Base-by-base conservation (phyloP, 2,888 invertebrate species). In the Malthinus seriepunctatus region DNA sequence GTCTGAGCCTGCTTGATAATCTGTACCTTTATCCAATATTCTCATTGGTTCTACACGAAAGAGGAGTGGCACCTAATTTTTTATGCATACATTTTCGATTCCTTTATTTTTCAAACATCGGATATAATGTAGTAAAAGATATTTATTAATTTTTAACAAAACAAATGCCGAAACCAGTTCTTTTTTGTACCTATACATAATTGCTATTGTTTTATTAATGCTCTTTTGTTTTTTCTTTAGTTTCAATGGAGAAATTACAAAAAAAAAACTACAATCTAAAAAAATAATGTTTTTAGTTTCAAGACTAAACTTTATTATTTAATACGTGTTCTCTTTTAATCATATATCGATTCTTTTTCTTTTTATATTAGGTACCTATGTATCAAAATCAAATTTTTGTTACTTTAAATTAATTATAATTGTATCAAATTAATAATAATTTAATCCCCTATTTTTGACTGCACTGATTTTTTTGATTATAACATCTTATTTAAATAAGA, bases 1-100 rank as follows among this genome's bases (percentile, higher is more conserved):
- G 75, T 74, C 77, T 75, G 73, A 72, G 71, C 69, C 72, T 67
- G 72, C 71, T 70, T 73, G 76, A 76, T 76, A 77, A 76, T 76
- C 75, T 73, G 70, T 70, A 70, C 71, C 69, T 73, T 73, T 69
- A 68, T 72, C 66, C 69, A 64, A 63, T 58, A 65, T 71, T 72
- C 72, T 69, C 69, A 77, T 78, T 77, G 78, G 78, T 60, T 62
- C 64, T 54, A 55, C 56, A 57, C 49, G 52, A 61, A 62, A 52
- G 57, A 63, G 74, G 74, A 68, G 73, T 72, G 69, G 74, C 73
- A 60, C 69, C 63, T 60, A 64, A 66, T 70, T 74, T 74, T 75
- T 74, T 73, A 71, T 72, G 72, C 71, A 74, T 73, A 71, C 60
- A 55, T 60, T 60, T 60, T 60, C 60, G 54, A 60, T 55, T 59